Conservation (phyloP, 2,113 vertebrate genomes). For the Solenodon paradoxus region DNA sequence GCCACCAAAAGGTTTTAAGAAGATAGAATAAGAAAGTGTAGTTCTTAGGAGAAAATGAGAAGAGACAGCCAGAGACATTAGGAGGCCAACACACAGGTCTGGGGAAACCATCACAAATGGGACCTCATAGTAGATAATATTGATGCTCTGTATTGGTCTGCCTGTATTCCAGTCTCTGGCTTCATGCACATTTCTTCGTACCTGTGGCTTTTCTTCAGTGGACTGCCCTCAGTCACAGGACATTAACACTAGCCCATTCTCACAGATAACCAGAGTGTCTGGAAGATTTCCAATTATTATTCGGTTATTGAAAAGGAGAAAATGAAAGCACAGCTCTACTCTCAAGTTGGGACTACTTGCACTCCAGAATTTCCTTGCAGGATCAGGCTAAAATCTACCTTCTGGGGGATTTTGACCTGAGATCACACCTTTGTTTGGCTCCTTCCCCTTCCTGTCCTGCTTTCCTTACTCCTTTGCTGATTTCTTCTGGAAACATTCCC, state of each 20-base stretch:
- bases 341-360: neutral
- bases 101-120: neutral
- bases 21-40: neutral
- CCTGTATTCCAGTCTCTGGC: neutral
- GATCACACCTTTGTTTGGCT: neutral
- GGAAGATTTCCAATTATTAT: neutral
- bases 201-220: neutral
- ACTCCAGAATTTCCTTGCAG: neutral
- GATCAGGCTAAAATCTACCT: neutral
- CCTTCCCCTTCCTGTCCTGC: neutral
- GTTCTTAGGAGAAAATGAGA: neutral
- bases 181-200: neutral
- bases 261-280: neutral
- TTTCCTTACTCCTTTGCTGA: neutral
- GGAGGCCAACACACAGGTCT: neutral
- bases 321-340: neutral
- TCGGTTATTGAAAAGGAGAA: neutral
- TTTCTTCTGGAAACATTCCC: neutral
- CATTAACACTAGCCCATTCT: neutral
- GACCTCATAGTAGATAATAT: neutral
- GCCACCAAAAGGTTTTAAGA: neutral
- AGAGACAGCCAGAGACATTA: neutral
- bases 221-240: neutral
- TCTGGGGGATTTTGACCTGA: neutral
- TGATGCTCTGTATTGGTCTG: neutral